Base-by-base conservation (phyloP, 2,888 invertebrate genomes). In the Conistra vaccinii region DNA sequence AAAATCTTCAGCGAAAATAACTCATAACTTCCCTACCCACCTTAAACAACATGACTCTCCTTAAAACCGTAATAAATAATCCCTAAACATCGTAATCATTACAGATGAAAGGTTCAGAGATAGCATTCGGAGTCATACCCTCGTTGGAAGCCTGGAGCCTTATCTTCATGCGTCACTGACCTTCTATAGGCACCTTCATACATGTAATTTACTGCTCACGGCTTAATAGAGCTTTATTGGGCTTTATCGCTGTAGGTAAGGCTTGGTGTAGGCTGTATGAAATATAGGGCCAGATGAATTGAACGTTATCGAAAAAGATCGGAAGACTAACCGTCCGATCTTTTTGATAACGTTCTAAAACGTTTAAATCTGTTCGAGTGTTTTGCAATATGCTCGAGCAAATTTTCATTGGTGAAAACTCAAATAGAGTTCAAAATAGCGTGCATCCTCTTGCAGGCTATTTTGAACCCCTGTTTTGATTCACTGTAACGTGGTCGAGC, bases 121-220 rank as follows among this genome's bases (percentile, higher is more conserved):
- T 76, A 80, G 51, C 20, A 51, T 72, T 48, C 14, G n/a, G 6
- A 69, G 55, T 26, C 39, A 79, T 42, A 68, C 71, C 84, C 63
- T 68, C 65, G 32, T 58, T 68, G 58, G 48, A 35, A 29, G 58
- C 70, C 55, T 26, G 51, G 26, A 48, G 45, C 39, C 45, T 76
- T 85, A 84, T 84, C 84, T 84, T 80, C 73, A 76, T 72, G 68
- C 76, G 2, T 76, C 82, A 79, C 58, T 84, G 73, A 48, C 9
- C 66, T 73, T 69, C 26, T 48, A 32, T 61, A 32, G 55, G 60
- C 35, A 45, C 51, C 42, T 69, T n/a, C 39, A 74, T 67, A 65
- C 57, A 69, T 63, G 23, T 53, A 75, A 81, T 78, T 84, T 84
- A 84, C 60, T 67, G 78, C n/a, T 66, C 23, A 48, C 10, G 0